Base-by-base conservation (phyloP, 1,140 invertebrate genomes). In the Macrobrachium nipponense region DNA sequence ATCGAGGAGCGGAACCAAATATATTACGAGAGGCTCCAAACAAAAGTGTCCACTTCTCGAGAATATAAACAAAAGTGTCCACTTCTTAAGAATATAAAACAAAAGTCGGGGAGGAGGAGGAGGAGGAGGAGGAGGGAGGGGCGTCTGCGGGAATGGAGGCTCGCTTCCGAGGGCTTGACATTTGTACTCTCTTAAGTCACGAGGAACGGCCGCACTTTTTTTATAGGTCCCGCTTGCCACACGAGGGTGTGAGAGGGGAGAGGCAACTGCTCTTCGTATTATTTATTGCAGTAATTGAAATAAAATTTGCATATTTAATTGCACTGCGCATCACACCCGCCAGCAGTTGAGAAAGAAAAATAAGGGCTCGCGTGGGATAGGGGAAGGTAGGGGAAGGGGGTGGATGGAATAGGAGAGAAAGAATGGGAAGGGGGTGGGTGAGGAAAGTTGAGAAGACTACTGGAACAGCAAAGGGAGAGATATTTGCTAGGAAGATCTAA, bases 251-350 rank as follows among this genome's bases (percentile, higher is more conserved):
- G 51, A 51, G 51, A 51, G 7, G 51, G 51, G 51, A 51, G 51
- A 51, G 51, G 51, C 51, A 51, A 51, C 83, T 77, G 68, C 20
- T 79, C 51, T 75, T 79, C 51, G 77, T 86, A 86, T 86, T 86
- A 86, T 86, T 86, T 86, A 86, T 86, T 86, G 83, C 77, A 79
- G 83, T 86, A 85, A 85, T 85, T 85, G 82, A 85, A 85, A 85
- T 85, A 86, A 86, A 86, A 86, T 86, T 86, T 86, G 83, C 83
- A 86, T 86, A 86, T 86, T 86, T 86, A 86, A 86, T 86, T 86
- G 83, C 83, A 70, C 83, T 86, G 83, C 83, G 83, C 83, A 86
- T 86, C 83, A 86, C 83, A 59, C 83, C 82, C 83, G 51, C 70
- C 68, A 82, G 70, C 81, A 82, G 81, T 82, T 82, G 81, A 59